Conservation (phyloP, 1,140 invertebrate species). For the Tribolium madens region DNA sequence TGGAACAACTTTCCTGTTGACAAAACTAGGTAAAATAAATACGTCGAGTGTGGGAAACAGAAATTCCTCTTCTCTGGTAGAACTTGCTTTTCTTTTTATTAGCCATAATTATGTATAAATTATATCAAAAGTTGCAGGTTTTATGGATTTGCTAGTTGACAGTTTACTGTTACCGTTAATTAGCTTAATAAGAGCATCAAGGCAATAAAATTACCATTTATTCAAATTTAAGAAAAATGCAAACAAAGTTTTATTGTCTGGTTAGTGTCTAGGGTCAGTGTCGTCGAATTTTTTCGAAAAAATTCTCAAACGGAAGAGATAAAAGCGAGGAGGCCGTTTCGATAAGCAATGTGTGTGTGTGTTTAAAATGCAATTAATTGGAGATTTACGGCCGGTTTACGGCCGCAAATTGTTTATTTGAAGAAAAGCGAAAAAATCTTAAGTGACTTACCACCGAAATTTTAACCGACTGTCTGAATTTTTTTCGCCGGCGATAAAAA, state of each 20-base stretch:
- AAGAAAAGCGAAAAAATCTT: background rate
- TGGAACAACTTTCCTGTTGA: background rate
- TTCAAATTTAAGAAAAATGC: too few relatives aligned
- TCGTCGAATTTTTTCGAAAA: too few relatives aligned
- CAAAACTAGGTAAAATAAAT: background rate
- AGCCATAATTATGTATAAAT: background rate
- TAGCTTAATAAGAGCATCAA: background rate
- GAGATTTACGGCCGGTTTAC: conserved; percentile 16
- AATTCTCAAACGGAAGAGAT: background rate
- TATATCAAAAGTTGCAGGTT: background rate
- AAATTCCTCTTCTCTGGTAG: background rate
- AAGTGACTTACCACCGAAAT: background rate
- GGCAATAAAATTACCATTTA: background rate
- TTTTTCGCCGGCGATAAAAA: conserved; percentile 48
- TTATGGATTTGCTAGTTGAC: background rate
- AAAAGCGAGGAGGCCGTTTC: background rate
- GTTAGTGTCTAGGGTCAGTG: too few relatives aligned
- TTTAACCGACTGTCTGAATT: background rate
- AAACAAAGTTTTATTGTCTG: background rate
- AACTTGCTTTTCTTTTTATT: background rate
- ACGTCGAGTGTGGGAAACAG: background rate
- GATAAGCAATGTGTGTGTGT: too few relatives aligned
- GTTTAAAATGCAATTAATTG: conserved; percentile 20
- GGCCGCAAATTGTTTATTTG: conserved; percentile 27
- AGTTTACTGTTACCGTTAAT: background rate